These are phyloP conservation scores for Drosophila arawakana DNA, from an alignment of 1,140 invertebrate species.

Conservation along the genomic window DNA sequence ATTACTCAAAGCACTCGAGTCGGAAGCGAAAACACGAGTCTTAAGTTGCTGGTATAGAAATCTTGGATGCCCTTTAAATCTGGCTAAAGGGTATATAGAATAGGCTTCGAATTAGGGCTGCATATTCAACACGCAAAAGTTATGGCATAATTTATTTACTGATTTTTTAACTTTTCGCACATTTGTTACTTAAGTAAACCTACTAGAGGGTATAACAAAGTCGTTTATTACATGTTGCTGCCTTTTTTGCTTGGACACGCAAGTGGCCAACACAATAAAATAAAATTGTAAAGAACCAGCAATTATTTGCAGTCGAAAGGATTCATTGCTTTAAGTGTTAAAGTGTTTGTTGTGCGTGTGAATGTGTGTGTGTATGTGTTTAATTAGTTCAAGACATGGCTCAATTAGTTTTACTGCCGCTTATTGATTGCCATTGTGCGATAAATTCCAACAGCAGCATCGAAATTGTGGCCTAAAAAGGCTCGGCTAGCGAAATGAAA, in stretches of 20 bases:
- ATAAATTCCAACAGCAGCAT: conserved; percentile 64
- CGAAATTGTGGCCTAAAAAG: background rate
- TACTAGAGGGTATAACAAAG: conserved; percentile 4
- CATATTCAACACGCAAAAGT: background rate
- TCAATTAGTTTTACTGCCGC: conserved; percentile 74
- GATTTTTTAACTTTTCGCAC: too few species aligned
- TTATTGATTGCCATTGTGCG: conserved; percentile 69
- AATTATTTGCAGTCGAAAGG: conserved; percentile 55
- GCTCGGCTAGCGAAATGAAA: conserved; percentile 38
- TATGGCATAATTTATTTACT: background rate
- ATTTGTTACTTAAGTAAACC: background rate
- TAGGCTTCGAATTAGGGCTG: background rate
- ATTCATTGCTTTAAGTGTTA: conserved; percentile 4
- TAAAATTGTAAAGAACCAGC: conserved; percentile 56
- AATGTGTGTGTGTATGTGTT: conserved; percentile 25
- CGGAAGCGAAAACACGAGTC: conserved; percentile 60
- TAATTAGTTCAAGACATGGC: conserved; percentile 80
- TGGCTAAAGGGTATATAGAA: background rate
- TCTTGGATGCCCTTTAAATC: background rate
- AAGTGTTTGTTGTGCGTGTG: conserved; percentile 8
- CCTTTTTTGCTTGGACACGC: conserved; percentile 26
- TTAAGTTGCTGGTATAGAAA: conserved; percentile 48
- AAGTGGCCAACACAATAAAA: conserved; percentile 37
- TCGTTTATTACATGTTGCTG: background rate
- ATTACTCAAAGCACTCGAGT: conserved; percentile 62